These are phyloP conservation scores for Tuta absoluta DNA, from an alignment of 2,888 invertebrate species.

Conservation along the genomic window DNA sequence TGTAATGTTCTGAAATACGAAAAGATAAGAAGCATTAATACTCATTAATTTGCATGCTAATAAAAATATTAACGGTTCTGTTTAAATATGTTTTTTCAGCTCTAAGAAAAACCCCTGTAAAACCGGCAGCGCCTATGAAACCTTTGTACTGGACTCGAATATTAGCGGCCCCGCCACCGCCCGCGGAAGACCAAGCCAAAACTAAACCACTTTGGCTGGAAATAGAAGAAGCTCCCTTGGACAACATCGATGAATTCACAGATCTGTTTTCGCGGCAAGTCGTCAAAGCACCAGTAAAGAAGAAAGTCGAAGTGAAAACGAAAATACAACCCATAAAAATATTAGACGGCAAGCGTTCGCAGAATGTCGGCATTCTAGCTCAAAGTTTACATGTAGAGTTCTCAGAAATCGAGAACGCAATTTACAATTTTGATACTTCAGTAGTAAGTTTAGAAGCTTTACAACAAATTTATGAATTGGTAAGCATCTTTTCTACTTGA, in stretches of 20 bases:
- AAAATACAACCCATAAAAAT: constrained; percentile 92
- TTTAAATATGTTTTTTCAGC: too few relatives aligned
- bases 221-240: constrained; percentile 91
- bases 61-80: too few relatives aligned
- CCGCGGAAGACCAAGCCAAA: constrained; percentile 49
- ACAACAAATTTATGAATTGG: constrained; percentile 94
- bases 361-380: constrained; percentile 96
- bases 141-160: constrained; percentile 98
- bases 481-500: constrained; percentile 67
- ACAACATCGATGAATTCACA: constrained; percentile 92
- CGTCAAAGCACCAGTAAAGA: constrained; percentile 86
- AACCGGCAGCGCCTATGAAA: constrained; percentile 95
- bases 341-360: constrained; percentile 94
- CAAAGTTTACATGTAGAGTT: constrained; percentile 94
- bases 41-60: too few relatives aligned
- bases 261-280: constrained; percentile 94
- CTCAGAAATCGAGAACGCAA: constrained; percentile 93
- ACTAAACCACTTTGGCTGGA: constrained; percentile 83
- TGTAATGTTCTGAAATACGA: too few relatives aligned
- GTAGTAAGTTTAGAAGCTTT: constrained; percentile 93
- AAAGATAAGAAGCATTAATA: too few relatives aligned
- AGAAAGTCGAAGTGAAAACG: constrained; percentile 85
- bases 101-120: constrained; percentile 89
- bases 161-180: constrained; percentile 74
- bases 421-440: constrained; percentile 95